These are phyloP conservation scores for Neoitamus cyanurus DNA, from an alignment of 2,888 invertebrate species.

Conservation along the genomic window DNA sequence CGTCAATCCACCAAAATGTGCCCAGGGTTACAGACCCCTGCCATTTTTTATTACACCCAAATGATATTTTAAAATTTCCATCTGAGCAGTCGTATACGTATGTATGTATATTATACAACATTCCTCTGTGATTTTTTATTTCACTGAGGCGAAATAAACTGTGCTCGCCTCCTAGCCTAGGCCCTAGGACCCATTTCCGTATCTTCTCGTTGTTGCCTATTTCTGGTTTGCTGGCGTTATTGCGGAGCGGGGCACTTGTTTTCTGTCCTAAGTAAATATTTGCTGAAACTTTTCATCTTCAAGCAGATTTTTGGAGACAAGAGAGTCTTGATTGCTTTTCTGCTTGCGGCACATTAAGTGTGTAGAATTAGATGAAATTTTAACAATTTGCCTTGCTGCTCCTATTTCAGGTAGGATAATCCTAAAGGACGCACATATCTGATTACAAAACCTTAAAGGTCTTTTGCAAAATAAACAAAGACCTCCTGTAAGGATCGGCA, in stretches of 20 bases:
- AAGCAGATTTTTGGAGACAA: constrained; percentile 12
- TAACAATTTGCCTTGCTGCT: constrained; percentile 12
- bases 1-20: background rate
- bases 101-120: too few relatives aligned
- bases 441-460: background rate
- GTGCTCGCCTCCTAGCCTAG: background rate
- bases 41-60: background rate
- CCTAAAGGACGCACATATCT: background rate
- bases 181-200: constrained; percentile 5
- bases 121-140: background rate
- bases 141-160: background rate
- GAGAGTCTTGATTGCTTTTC: background rate
- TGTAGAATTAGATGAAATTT: background rate
- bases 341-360: background rate
- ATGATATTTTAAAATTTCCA: constrained; percentile 1
- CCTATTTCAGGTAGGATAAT: background rate
- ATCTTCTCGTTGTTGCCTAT: constrained; percentile 34
- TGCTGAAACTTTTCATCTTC: constrained; percentile 48
- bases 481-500: background rate
- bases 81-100: too few relatives aligned
- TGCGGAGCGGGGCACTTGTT: constrained; percentile 15
- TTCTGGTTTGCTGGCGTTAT: constrained; percentile 48
- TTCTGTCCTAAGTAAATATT: constrained; percentile 51
- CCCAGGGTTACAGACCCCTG: background rate
- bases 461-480: background rate